Evolutionary conservation across 2,113 vertebrate genomes (phyloP), one percentile per base, ranked within the genome.

Genomic region (Salvator merianae): DNA sequence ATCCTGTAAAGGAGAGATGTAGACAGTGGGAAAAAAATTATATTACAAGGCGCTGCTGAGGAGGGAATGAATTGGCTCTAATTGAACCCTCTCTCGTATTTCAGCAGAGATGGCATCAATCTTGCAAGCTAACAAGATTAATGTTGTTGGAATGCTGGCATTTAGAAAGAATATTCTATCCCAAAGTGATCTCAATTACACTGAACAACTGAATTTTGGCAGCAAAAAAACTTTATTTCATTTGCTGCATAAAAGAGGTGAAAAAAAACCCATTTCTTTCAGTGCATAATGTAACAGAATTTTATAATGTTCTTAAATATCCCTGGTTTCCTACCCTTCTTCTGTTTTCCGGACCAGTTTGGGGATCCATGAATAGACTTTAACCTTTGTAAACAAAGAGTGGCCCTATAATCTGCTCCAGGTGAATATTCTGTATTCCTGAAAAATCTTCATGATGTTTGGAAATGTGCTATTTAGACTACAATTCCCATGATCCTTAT

Each of bases 111-210:
- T 88, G 88, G 90, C 90, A 93, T 94, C 92, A 92, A 87, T 95
- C 92, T 94, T 90, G 82, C 76, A 76, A 89, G 92, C 87, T 93
- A 94, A 94, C 84, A 88, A 92, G 90, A 94, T 94, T 94, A 94
- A 93, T 93, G 88, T 75, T 81, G 90, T 90, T 89, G 89, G 87
- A 92, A 83, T 87, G 82, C 28, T 90, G 84, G 91, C 91, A 93
- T 94, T 92, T 91, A 93, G 86, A 90, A 93, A 93, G 91, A 93
- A 81, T 83, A 90, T 94, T 93, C 90, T 79, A 84, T 92, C 85
- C 89, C 92, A 91, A 87, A 88, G 78, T 93, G 88, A 91, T 92
- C 87, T 90, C 92, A 93, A 88, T 95, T 94, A 81, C 80, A 84
- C 91, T 90, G 88, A 92, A 92, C 90, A 92, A 92, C 89, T 84